Base-by-base conservation (phyloP, 1,140 invertebrate species). In the Eufriesea mexicana region DNA sequence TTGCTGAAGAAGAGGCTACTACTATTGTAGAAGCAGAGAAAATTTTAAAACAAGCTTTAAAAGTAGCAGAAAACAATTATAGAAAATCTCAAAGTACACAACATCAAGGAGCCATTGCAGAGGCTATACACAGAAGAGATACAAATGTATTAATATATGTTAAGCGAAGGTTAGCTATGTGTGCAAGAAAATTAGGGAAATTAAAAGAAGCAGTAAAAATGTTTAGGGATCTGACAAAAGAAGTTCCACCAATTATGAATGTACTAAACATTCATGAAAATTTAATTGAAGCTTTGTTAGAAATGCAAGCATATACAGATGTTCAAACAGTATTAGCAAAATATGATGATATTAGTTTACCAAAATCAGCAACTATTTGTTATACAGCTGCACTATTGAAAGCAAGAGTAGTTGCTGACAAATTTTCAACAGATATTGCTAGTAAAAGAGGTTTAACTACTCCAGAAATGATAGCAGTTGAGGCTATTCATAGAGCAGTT, bases 231-330 rank as follows among this genome's bases (percentile, higher is more conserved):
- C 94, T 99, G 67, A 98, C 98, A 42, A 99, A 99, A 95, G 99
- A 99, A 95, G 98, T 99, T 89, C 97, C 98, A 76, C 97, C 98
- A n/a, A 98, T 99, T 89, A 97, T 99, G 96, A 98, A 98, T 94
- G 97, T 99, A 57, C 96, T 99, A 79, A 98, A 99, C 92, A 98
- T 99, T 74, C 99, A 99, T 94, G 99, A 99, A 95, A 99, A 99
- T 95, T 95, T 99, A 62, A 98, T 99, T 91, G 99, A 99, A 95
- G 97, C 97, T 25, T 94, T 99, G 77, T 94, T 99, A 77, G 98
- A 99, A 95, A 97, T 99, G 96, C 98, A 99, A 94, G 98, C 98
- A 0, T 99, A 99, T 94, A 98, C 98, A 42, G 99, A 99, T 95
- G 98, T 98, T 51, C 98, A 99, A 95, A 98, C 98, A 62, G 98